A percentile compares a stretch with the other conserved stretches of the same genome.
Evolutionary conservation across 2,113 vertebrate species (phyloP).

Genomic region (Diadophis punctatus): DNA sequence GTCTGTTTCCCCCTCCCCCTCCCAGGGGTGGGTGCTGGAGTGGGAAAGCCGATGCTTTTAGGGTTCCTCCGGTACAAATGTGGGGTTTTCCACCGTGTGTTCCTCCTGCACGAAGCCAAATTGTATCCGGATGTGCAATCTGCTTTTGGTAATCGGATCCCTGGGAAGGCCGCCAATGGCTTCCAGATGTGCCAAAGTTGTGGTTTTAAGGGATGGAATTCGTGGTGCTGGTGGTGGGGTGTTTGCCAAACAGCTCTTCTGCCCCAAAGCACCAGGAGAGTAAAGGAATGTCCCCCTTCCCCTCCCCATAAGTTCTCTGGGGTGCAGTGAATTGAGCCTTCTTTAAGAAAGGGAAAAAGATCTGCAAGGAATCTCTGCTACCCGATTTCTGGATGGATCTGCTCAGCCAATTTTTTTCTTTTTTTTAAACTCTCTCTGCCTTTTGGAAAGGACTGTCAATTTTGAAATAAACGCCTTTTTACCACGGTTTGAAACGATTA

Average conservation of each 20-base stretch:
- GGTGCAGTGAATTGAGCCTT: neutral
- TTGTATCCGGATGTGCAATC: neutral
- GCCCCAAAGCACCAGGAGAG: neutral
- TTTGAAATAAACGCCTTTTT: constrained; percentile 9
- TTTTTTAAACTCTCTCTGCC: neutral
- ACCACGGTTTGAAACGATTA: neutral
- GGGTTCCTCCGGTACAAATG: neutral
- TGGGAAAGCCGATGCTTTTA: neutral
- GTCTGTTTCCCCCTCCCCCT: rapidly evolving
- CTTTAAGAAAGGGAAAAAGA: constrained; percentile 14
- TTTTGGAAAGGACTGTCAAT: neutral
- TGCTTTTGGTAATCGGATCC: neutral
- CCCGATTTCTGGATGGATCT: neutral
- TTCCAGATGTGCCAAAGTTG: neutral
- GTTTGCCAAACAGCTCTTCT: neutral
- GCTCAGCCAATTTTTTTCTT: neutral
- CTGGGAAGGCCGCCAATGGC: neutral
- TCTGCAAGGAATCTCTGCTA: neutral
- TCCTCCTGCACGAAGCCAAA: neutral
- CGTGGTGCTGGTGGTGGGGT: neutral
- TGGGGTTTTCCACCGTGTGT: neutral
- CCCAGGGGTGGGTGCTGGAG: neutral
- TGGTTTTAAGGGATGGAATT: rapidly evolving
- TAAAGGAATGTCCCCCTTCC: neutral
- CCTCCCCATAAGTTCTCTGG: neutral